A percentile compares a stretch with the other conserved stretches of the same genome.
phyloP scores from a whole-genome alignment of 2,797 vertebrate genomes.

The Sitta carolinensis region DNA sequence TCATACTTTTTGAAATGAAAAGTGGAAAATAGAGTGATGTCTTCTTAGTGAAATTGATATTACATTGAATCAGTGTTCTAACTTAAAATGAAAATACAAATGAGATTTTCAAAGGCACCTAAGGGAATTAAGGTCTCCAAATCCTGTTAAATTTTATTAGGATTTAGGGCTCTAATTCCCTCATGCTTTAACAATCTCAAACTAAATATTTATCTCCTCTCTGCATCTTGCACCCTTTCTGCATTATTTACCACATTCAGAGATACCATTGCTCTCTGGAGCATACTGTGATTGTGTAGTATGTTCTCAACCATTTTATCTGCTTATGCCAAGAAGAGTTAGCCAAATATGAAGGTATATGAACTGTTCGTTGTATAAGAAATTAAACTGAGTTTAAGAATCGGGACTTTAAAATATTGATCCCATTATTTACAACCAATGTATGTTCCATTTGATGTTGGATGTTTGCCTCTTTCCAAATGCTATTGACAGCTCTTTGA shows the following conservation, averaged over 20 bases:
- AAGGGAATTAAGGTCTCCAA: not conserved
- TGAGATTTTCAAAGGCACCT: not conserved
- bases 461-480: not conserved
- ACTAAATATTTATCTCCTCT: conserved; percentile 47
- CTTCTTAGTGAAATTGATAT: not conserved
- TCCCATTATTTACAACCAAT: not conserved
- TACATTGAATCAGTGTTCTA: not conserved
- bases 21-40: not conserved
- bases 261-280: conserved; percentile 7
- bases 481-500: not conserved
- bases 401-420: not conserved
- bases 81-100: conserved; percentile 12
- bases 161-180: conserved; percentile 27
- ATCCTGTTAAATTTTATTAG: conserved; percentile 32
- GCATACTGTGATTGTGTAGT: not conserved
- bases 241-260: conserved; percentile 29
- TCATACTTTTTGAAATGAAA: not conserved
- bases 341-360: not conserved
- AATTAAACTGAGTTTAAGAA: conserved; percentile 17
- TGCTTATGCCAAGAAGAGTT: not conserved
- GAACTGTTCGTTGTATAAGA: not conserved
- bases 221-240: conserved; percentile 22
- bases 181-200: conserved; percentile 25
- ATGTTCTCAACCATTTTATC: not conserved
- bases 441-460: not conserved